Base-by-base conservation (phyloP, 2,888 invertebrate species). In the Odontothrips loti region DNA sequence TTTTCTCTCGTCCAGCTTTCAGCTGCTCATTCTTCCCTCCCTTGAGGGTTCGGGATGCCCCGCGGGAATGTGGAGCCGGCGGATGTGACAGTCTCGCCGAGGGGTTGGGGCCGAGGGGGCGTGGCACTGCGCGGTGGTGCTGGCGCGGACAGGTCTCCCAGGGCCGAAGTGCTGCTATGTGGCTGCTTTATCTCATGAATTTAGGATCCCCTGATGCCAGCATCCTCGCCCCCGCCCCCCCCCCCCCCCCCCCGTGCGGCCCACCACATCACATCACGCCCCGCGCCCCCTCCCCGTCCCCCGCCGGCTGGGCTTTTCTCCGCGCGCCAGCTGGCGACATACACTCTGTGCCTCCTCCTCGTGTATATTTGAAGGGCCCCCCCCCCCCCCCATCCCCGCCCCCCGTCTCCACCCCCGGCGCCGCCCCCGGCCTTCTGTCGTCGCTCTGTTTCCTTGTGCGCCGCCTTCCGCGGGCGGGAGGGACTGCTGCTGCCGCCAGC, bases 131-230 rank as follows among this genome's bases (percentile, higher is more conserved):
- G 34, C 34, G 34, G 51, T 20, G 51, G 6, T 51, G 15, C 51
- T 51, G 51, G 6, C 51, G 51, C 12, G 51, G 51, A 51, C 51
- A 51, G 51, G 51, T 51, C 51, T 51, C 15, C 15, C 10, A 1
- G 15, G 51, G 51, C 51, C 51, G 51, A 20, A 51, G 51, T 51
- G 51, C 51, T 51, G 51, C 15, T 51, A 20, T 58, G 68, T 23
- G n/a, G 68, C 68, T 68, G 23, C 68, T 68, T 68, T 68, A 68
- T 68, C 68, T 68, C 68, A 68, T 68, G 68, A 68, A 68, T 68
- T 68, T 68, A 68, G 68, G 68, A 68, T 68, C 68, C 23, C 23
- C 68, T 68, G 68, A 68, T 68, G 68, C 68, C 68, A 2, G 58
- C 58, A 58, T 11, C 10, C 58, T 17, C 0, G 58, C 58, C 15